Evolutionary conservation across 2,113 vertebrate species (phyloP), one percentile per base, ranked within the genome.

Genomic region (Perccottus glenii): DNA sequence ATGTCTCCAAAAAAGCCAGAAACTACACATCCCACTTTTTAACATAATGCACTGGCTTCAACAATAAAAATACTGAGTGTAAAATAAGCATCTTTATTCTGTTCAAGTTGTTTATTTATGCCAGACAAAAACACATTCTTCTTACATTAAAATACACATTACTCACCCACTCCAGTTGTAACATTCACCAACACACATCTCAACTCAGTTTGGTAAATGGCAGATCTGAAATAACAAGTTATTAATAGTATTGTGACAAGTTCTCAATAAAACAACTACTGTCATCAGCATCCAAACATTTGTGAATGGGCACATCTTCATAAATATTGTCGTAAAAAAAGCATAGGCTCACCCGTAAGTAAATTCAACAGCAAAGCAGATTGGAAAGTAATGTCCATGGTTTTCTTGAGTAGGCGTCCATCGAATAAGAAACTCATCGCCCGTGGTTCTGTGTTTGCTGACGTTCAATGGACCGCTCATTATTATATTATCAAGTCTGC

Each of bases 351-450:
- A 91, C 90, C 60, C 14, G 11, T 4, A n/a, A 3, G 6, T 1
- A 0, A 88, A 57, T 46, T 91, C 90, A 40, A 83, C 88, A n/a
- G 84, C 77, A 55, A 90, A 91, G 73, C 88, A 91, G 48, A 92
- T 53, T 0, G 90, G 68, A 33, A 73, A 72, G 19, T 81, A 52
- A 0, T 78, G 58, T 47, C 85, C 87, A 33, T 78, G 8, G 53
- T 90, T 73, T 8, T 79, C 70, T 4, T 6, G 3, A 1, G 3
- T 3, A 2, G 89, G 89, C 0, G 64, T 89, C 89, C 91, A 92
- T 46, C 63, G 60, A 7, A 90, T 75, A 38, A 71, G 44, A 56
- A 84, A 82, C 50, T 87, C 75, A 0, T 74, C 58, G 10, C 52
- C 15, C 5, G 72, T 42, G 11, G 11, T 84, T 48, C 9, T 84